Conservation (phyloP, 1,140 invertebrate species). For the Chionoecetes opilio region DNA sequence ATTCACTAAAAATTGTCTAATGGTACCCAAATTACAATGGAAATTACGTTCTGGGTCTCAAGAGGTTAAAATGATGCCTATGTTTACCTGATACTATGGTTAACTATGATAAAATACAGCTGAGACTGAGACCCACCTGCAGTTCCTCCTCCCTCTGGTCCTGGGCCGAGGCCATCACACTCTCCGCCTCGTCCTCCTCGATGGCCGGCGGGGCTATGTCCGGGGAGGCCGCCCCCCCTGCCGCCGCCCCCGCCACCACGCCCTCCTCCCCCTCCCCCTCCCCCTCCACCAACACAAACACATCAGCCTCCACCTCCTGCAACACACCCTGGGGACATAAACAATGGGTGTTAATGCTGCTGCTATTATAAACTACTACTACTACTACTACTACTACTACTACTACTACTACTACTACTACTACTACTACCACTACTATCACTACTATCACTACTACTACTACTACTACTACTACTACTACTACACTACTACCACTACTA, state of each 20-base stretch:
- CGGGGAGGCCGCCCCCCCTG: constrained; percentile 82
- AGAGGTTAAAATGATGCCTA: too few species aligned
- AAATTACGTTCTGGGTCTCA: too few species aligned
- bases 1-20: too few species aligned
- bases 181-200: constrained; percentile 95
- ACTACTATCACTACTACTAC: neutral
- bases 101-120: too few species aligned
- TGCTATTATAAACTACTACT: neutral
- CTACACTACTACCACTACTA: neutral
- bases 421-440: neutral
- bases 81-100: too few species aligned
- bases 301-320: constrained; percentile 89
- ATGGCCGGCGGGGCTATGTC: constrained; percentile 86
- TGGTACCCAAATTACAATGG: too few species aligned
- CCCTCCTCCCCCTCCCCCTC: constrained; percentile 83
- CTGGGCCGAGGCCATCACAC: constrained; percentile 95
- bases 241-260: constrained; percentile 82
- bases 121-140: constrained; percentile 85
- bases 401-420: constrained; percentile 21
- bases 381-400: neutral
- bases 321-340: constrained; percentile 87
- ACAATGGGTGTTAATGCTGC: neutral
- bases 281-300: constrained; percentile 92
- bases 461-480: constrained; percentile 29
- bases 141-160: constrained; percentile 96